Conservation (phyloP, 2,888 invertebrate species). For the Calephelis perditalis region DNA sequence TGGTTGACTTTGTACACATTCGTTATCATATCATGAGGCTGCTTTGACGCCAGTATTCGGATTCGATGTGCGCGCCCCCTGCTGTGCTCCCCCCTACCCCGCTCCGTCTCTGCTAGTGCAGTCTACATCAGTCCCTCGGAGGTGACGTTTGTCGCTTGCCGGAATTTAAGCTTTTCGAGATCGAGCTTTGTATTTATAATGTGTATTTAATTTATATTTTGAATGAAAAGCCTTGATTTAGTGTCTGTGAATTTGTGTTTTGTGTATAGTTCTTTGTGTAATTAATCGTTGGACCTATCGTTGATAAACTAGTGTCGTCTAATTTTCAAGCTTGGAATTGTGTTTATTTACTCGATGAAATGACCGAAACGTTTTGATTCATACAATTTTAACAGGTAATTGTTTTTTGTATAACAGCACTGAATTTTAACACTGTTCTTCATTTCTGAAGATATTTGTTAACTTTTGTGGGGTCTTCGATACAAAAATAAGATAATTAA, state of each 20-base stretch:
- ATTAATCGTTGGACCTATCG: background rate
- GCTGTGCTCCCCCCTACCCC: slow-evolving; percentile 44
- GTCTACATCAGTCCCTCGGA: slow-evolving; percentile 51
- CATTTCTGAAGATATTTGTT: background rate
- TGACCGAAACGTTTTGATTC: slow-evolving; percentile 10
- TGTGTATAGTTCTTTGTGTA: slow-evolving; percentile 2
- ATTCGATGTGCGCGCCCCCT: slow-evolving; percentile 55
- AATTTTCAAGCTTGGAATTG: slow-evolving; percentile 6
- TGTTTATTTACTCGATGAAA: background rate
- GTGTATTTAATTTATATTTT: slow-evolving; percentile 15
- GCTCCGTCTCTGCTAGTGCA: slow-evolving; percentile 52
- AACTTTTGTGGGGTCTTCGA: slow-evolving; percentile 1
- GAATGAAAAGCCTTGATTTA: slow-evolving; percentile 30
- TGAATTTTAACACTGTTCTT: background rate
- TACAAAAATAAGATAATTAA: slow-evolving; percentile 17
- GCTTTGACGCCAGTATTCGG: slow-evolving; percentile 50
- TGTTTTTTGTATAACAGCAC: background rate
- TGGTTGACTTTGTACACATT: slow-evolving; percentile 59
- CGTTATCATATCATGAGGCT: slow-evolving; percentile 67
- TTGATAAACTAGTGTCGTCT: background rate
- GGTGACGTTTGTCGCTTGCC: slow-evolving; percentile 38
- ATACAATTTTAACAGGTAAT: slow-evolving; percentile 9
- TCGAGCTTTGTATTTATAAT: slow-evolving; percentile 64
- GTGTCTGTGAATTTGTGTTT: slow-evolving; percentile 24
- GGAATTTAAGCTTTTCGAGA: slow-evolving; percentile 49